These are phyloP conservation scores for Sylvilagus floridanus DNA, from an alignment of 2,797 vertebrate genomes.

Conservation along the genomic window DNA sequence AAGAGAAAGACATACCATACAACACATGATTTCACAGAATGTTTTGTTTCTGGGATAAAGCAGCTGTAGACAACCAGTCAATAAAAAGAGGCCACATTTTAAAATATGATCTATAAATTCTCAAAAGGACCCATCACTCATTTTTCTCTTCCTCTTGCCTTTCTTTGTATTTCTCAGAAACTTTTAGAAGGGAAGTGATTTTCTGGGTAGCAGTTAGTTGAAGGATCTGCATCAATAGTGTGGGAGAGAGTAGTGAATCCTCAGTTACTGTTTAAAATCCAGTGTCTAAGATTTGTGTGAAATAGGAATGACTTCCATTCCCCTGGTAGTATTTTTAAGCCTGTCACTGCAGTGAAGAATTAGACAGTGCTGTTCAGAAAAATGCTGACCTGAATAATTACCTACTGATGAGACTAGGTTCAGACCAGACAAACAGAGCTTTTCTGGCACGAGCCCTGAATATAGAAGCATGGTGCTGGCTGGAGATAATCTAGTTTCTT, in stretches of 20 bases:
- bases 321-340: slow-evolving; percentile 60
- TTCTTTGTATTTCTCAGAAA: slow-evolving; percentile 29
- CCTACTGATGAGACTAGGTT: not conserved
- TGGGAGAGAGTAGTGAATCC: slow-evolving; percentile 40
- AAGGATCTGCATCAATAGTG: slow-evolving; percentile 18
- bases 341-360: slow-evolving; percentile 42
- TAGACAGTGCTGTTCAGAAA: not conserved
- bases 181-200: slow-evolving; percentile 50
- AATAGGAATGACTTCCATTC: slow-evolving; percentile 69
- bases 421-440: not conserved
- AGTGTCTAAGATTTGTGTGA: slow-evolving; percentile 75
- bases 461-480: not conserved
- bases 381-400: not conserved
- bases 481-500: not conserved
- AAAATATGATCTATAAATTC: slow-evolving; percentile 61
- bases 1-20: not conserved
- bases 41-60: slow-evolving; percentile 45
- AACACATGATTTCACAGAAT: not conserved
- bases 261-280: slow-evolving; percentile 70
- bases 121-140: not conserved
- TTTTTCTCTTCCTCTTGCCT: not conserved
- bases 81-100: not conserved
- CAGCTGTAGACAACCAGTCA: not conserved
- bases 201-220: slow-evolving; percentile 40
- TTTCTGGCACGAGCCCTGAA: not conserved